phyloP scores from a whole-genome alignment of 2,888 invertebrate species.

The Pelosia muscerda region DNA sequence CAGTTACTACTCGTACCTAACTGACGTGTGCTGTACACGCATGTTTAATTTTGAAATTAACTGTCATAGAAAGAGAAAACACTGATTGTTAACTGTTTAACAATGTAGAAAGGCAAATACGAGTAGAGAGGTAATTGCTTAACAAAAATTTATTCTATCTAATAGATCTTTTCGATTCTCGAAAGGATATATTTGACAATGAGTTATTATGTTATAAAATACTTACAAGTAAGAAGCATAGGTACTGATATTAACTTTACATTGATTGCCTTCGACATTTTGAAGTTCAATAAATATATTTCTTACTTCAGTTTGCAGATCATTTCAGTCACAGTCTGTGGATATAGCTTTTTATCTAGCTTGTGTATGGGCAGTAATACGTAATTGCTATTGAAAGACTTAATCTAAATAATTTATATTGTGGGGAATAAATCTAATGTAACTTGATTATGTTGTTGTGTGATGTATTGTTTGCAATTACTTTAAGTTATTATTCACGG shows the following conservation, averaged over 20 bases:
- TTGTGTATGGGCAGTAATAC: not conserved
- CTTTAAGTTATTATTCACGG: constrained; percentile 14
- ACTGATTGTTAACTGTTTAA: constrained; percentile 6
- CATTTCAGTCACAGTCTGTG: not conserved
- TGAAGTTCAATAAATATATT: not conserved
- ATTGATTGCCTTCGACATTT: not conserved
- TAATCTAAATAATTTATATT: not conserved
- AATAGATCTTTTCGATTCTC: too few species aligned
- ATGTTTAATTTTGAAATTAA: constrained; percentile 1
- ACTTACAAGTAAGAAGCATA: too few species aligned
- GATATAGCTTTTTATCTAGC: not conserved
- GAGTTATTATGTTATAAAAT: too few species aligned
- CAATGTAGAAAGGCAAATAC: constrained; percentile 2
- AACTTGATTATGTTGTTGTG: not conserved
- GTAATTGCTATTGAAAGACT: not conserved
- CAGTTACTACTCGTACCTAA: not conserved
- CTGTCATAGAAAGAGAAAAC: constrained; percentile 6
- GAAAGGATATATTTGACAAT: too few species aligned
- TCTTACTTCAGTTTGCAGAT: not conserved
- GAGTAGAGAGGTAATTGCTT: not conserved
- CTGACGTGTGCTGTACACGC: not conserved
- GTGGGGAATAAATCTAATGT: not conserved
- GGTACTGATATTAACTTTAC: not conserved
- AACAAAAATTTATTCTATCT: not conserved
- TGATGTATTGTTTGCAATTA: not conserved